Evolutionary conservation across 2,113 vertebrate species (phyloP).

Genomic region (Chinchilla lanigera): DNA sequence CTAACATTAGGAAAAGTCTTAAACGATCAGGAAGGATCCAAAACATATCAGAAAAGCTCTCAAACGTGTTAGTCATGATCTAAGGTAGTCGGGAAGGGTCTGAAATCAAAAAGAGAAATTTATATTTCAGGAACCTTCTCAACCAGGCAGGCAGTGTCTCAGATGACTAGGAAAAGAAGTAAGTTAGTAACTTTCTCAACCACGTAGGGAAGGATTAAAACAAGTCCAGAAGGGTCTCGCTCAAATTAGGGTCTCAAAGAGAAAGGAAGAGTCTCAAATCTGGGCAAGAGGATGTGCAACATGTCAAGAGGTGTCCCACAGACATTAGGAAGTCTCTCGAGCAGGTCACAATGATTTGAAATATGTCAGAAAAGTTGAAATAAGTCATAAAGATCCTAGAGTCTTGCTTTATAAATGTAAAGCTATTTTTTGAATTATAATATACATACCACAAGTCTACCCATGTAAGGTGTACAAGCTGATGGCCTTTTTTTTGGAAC

Average conservation of each 20-base stretch:
- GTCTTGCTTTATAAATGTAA: not conserved
- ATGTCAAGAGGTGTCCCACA: not conserved
- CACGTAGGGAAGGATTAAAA: not conserved
- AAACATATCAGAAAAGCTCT: not conserved
- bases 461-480: not conserved
- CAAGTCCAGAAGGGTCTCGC: not conserved
- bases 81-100: not conserved
- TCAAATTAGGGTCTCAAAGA: not conserved
- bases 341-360: not conserved
- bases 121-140: not conserved
- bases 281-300: not conserved
- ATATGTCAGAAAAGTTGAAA: not conserved
- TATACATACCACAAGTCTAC: not conserved
- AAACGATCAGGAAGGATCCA: not conserved
- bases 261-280: not conserved
- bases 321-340: not conserved
- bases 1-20: not conserved
- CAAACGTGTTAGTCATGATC: not conserved
- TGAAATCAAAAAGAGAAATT: not conserved
- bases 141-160: not conserved
- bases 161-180: not conserved
- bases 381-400: not conserved
- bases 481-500: no score
- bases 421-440: not conserved
- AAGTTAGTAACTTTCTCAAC: not conserved